These are phyloP conservation scores for Pogonophryne albipinna DNA, from an alignment of 2,797 vertebrate species.

Conservation along the genomic window DNA sequence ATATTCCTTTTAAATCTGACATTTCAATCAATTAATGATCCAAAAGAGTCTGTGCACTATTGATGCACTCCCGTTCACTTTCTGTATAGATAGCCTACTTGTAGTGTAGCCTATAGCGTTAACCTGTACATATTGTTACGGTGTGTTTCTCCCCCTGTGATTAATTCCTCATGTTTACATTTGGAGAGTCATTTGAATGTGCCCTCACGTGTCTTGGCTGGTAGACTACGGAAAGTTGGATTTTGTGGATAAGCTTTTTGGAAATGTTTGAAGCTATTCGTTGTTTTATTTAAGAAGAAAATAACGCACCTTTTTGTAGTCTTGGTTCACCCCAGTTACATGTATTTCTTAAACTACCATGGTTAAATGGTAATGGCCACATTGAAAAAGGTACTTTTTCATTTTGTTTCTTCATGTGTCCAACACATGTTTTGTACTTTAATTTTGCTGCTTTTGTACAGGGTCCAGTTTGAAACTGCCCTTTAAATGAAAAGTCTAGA, in stretches of 20 bases:
- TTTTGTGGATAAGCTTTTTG: conserved; percentile 72
- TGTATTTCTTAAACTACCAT: conserved; percentile 59
- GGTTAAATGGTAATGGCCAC: conserved; percentile 51
- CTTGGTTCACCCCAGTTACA: conserved; percentile 47
- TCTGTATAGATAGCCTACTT: conserved; percentile 44
- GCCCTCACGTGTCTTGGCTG: conserved; percentile 60
- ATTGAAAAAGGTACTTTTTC: conserved; percentile 63
- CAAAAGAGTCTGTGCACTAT: conserved; percentile 54
- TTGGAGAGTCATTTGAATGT: conserved; percentile 69
- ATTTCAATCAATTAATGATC: conserved; percentile 39
- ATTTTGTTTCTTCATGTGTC: conserved; percentile 55
- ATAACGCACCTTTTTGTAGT: conserved; percentile 75
- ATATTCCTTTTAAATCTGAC: conserved; percentile 22
- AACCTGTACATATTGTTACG: conserved; percentile 76
- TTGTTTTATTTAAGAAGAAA: conserved; percentile 63
- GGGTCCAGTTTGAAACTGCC: conserved; percentile 67
- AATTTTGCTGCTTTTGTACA: conserved; percentile 74
- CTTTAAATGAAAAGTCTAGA: conserved; percentile 61
- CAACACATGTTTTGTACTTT: conserved; percentile 65
- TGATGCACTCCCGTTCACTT: conserved; percentile 57
- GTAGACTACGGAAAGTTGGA: conserved; percentile 70
- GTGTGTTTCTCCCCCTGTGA: conserved; percentile 60
- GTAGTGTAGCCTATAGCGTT: conserved; percentile 52
- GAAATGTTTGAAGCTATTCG: conserved; percentile 71
- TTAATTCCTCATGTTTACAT: conserved; percentile 79